Base-by-base conservation (phyloP, 1,140 invertebrate genomes). In the Magallana ariakensis region DNA sequence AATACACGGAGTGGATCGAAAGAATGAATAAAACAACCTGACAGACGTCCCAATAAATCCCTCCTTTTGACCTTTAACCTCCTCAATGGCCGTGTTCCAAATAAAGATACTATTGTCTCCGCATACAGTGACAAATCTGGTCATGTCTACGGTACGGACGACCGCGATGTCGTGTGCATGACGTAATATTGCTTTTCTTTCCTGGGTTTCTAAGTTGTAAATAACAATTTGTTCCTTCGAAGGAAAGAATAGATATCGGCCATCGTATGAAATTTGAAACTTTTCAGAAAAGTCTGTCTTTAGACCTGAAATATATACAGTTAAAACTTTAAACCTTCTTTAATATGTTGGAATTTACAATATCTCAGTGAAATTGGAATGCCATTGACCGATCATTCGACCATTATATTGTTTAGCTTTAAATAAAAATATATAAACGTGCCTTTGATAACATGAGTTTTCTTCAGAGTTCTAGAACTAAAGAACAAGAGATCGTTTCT, bases 31-130 rank as follows among this genome's bases (percentile, higher is more conserved):
- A 46, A 46, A 11, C 13, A 26, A 75, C 66, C 66, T 75, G 66
- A 75, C 66, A 26, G 66, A 13, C 33, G 66, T 75, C 15, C 66
- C 66, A 13, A 75, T 75, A 13, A 75, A 75, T 8, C 66, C 66
- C 5, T 75, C 66, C 11, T 5, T 33, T 22, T 33, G 66, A 33
- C 22, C 22, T 13, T 33, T 75, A 33, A 11, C 0, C 10, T 26
- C 22, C 33, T 13, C 22, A 26, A 13, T 11, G 6, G 19, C 22
- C 2, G 19, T 26, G 13, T 75, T 26, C 66, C 66, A 75, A 5
- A 75, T 75, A 19, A 19, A 75, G 4, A 75, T 9, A 13, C 66
- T 26, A 33, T 10, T 26, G 9, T 75, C 66, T 11, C 66, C 22
- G 15, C 66, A 75, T 15, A 75, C 33, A 13, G 66, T 75, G 22